These are phyloP conservation scores for Drosophila formosana DNA, from an alignment of 2,888 invertebrate genomes.

Conservation along the genomic window DNA sequence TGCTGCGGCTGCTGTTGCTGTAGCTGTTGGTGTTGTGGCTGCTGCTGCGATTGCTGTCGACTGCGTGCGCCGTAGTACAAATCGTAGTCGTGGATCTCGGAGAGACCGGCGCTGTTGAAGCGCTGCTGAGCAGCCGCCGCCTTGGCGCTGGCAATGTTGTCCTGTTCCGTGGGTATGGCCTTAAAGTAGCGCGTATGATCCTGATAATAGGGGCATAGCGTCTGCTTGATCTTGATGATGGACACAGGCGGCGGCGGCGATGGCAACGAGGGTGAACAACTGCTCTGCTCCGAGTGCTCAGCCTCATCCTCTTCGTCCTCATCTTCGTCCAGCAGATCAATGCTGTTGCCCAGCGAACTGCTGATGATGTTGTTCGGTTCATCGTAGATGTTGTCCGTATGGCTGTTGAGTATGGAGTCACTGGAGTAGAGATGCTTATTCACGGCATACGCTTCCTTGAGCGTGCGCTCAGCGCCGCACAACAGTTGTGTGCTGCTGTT, in stretches of 20 bases:
- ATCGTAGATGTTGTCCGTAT: slow-evolving; percentile 85
- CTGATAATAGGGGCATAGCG: slow-evolving; percentile 83
- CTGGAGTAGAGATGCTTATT: slow-evolving; percentile 84
- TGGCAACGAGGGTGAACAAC: slow-evolving; percentile 72
- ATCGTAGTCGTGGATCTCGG: slow-evolving; percentile 85
- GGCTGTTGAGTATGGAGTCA: slow-evolving; percentile 84
- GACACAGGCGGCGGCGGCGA: slow-evolving; percentile 81
- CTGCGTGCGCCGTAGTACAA: slow-evolving; percentile 82
- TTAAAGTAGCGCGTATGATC: slow-evolving; percentile 83
- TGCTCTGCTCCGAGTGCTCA: slow-evolving; percentile 71
- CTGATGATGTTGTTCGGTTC: slow-evolving; percentile 84
- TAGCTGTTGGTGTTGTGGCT: slow-evolving; percentile 22
- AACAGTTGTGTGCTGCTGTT: slow-evolving; percentile 1
- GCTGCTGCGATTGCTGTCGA: slow-evolving; percentile 29
- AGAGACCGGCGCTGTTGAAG: slow-evolving; percentile 80
- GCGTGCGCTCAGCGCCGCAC: slow-evolving; percentile 42
- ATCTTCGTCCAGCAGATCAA: slow-evolving; percentile 76
- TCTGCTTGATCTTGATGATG: slow-evolving; percentile 77
- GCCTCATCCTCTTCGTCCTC: slow-evolving; percentile 50
- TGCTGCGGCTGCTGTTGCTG: slow-evolving; percentile 6
- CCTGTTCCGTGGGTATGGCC: slow-evolving; percentile 83
- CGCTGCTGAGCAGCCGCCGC: slow-evolving; percentile 80
- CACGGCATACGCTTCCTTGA: slow-evolving; percentile 81
- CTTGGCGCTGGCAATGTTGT: slow-evolving; percentile 78
- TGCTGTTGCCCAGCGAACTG: slow-evolving; percentile 81